Base-by-base conservation (phyloP, 2,888 invertebrate genomes). In the Chymomyza fuscimana region DNA sequence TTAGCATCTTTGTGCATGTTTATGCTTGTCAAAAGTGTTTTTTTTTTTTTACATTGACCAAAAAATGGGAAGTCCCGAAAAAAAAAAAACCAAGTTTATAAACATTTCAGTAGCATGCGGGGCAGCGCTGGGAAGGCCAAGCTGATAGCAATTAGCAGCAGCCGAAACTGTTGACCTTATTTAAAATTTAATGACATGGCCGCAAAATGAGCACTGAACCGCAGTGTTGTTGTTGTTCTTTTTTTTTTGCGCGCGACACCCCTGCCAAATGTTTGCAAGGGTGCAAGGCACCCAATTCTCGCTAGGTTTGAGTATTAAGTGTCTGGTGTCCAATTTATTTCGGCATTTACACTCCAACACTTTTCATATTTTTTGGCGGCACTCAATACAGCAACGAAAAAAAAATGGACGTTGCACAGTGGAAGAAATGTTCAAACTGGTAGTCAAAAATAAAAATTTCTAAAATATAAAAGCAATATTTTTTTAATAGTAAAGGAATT, bases 11-110 rank as follows among this genome's bases (percentile, higher is more conserved):
- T 50, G 32, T 61, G 32, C 10, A 25, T 64, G 32, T 61, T 36
- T 54, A 54, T 67, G 76, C 71, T 75, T 78, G 73, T 74, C 52
- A 63, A 63, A 76, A 78, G 77, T 84, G 76, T 4, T 25, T 25
- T 25, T 19, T 84, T 19, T 84, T 75, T 32, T 73, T 81, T 82
- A 73, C 84, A 79, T 74, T 86, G 86, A 77, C 86, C 86, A 86
- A 76, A 75, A 71, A 70, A 67, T 52, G 63, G 54, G 7, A 32
- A 32, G 19, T 22, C 5, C 61, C 62, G 59, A 60, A 70, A 75
- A 73, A 62, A 32, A 5, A 32, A 7, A 32, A 32, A 32, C 63
- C 62, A 68, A 65, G 78, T 76, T 84, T 76, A 82, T 81, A 73
- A 73, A 62, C 65, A 70, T 69, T n/a, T 63, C 10, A 65, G 51